Base-by-base conservation (phyloP, 2,888 invertebrate species). In the Azorinus chamasolen region DNA sequence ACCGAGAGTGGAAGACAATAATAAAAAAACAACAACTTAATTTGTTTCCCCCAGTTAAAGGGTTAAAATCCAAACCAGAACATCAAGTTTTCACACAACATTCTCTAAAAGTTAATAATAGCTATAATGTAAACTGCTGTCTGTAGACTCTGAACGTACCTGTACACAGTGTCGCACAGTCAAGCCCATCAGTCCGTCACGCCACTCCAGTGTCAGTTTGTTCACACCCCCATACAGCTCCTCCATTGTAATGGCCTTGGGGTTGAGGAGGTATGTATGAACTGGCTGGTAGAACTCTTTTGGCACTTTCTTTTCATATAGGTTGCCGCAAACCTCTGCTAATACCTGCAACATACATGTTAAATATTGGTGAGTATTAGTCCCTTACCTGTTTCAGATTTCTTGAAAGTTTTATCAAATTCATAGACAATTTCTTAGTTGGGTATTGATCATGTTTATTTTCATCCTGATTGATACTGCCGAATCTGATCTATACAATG, bases 221-320 rank as follows among this genome's bases (percentile, higher is more conserved):
- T 97, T 96, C 0, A 97, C 96, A 91, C 96, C 97, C 0, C 98
- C 98, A 87, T 97, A 98, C 16, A 98, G 93, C 93, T 98, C 97
- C 20, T 97, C 97, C 90, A 97, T 96, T 0, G 95, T 95, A 14
- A 98, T 95, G 39, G 97, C 96, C 93, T 98, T 98, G 0, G 98
- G 98, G 92, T 98, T 98, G 93, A 98, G 94, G 1, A 96, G 95
- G 89, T 96, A 96, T 69, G 96, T 96, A 84, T 95, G 95, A 0
- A 97, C 97, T 0, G 95, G 94, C 83, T 96, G 95, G 90, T 96
- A 96, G 88, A 92, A 93, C n/a, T 27, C 96, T 95, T 48, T 93
- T 10, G 63, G 62, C 27, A 95, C 93, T 4, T 94, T 95, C n/a
- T 94, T 94, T 18, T 95, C 94, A 85, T 94, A 93, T 65, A 98